Conservation (phyloP, 2,113 vertebrate species). For the Laticauda laticaudata region DNA sequence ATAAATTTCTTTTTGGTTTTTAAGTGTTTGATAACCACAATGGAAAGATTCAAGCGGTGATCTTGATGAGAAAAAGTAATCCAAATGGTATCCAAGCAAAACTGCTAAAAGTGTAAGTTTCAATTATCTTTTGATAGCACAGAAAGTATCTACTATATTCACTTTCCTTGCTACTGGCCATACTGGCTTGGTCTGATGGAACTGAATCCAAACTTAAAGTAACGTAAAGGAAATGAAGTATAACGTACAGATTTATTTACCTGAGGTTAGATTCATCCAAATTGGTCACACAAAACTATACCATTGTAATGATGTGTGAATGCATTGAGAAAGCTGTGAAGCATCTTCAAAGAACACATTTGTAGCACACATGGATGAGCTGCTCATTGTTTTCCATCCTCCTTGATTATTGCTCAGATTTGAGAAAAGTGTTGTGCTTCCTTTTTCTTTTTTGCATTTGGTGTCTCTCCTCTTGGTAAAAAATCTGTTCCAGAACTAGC, state of each 20-base stretch:
- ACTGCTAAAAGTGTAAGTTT: neutral
- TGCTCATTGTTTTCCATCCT: neutral
- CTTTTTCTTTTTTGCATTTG: neutral
- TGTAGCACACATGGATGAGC: neutral
- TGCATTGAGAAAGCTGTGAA: neutral
- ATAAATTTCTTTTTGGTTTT: neutral
- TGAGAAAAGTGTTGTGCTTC: neutral
- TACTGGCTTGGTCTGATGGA: neutral
- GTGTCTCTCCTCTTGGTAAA: neutral
- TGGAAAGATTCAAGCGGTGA: neutral
- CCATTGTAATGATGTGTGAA: neutral
- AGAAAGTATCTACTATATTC: neutral
- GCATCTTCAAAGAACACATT: neutral
- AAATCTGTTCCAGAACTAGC: neutral
- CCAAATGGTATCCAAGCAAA: neutral
- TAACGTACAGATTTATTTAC: neutral
- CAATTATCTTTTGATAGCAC: neutral
- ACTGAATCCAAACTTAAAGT: neutral
- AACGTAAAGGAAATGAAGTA: neutral
- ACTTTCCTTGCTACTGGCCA: neutral
- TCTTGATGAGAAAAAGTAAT: neutral
- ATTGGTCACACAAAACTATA: neutral
- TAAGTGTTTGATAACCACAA: neutral
- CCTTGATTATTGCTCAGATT: neutral
- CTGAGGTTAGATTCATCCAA: neutral